Evolutionary conservation across 2,797 vertebrate genomes (phyloP).

Genomic region (Lithobates sylvaticus): DNA sequence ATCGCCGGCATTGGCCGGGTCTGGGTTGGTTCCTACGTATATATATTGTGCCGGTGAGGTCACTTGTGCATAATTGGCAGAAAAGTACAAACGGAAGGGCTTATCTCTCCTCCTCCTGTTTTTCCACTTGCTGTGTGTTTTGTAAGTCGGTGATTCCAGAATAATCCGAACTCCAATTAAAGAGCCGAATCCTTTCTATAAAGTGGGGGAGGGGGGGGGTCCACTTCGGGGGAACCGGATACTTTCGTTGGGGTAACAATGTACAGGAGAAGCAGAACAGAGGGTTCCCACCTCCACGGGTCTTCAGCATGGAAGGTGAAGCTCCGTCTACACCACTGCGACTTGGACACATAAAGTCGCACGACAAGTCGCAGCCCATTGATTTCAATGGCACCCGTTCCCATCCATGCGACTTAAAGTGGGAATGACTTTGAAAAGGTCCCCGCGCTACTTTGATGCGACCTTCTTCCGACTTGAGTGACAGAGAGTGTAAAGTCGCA

Average conservation of each 20-base stretch:
- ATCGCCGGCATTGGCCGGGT: conserved; percentile 5
- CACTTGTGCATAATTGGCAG: conserved; percentile 44
- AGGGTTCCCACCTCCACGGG: no score
- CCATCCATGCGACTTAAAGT: no score
- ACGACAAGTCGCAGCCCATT: no score
- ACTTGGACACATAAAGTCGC: no score
- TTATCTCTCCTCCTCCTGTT: conserved; percentile 9
- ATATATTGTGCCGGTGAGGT: conserved; percentile 32
- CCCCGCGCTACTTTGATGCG: no score
- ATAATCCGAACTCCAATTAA: neutral
- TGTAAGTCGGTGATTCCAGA: conserved; percentile 25
- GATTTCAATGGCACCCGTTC: no score
- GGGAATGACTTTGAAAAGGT: no score
- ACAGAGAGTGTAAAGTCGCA: no score
- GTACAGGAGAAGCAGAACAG: no score
- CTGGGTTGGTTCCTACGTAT: neutral
- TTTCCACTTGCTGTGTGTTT: conserved; percentile 29
- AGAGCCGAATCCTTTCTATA: neutral
- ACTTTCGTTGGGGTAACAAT: neutral
- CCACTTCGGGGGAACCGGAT: neutral
- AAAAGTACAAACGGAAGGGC: conserved; percentile 40
- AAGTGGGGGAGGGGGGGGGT: neutral
- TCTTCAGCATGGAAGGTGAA: no score
- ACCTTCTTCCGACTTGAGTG: no score
- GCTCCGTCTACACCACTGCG: no score